A percentile compares a stretch with the other conserved stretches of the same genome.
phyloP scores from a whole-genome alignment of 2,888 invertebrate species.

The Theretra japonica region DNA sequence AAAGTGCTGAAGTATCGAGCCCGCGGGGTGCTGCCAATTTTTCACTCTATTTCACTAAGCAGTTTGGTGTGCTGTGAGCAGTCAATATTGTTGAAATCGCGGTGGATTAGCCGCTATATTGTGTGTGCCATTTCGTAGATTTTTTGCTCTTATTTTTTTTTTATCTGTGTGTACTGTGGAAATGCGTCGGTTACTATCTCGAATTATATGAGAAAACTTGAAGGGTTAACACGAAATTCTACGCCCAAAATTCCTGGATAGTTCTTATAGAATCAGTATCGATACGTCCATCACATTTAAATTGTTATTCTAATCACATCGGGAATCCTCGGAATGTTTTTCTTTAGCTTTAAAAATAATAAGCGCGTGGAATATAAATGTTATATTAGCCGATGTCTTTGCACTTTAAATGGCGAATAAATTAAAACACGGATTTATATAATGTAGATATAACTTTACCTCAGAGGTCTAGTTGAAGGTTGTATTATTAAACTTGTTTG shows the following conservation, averaged over 20 bases:
- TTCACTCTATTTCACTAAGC: conserved; percentile 20
- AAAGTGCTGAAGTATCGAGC: conserved; percentile 50
- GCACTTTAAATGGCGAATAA: background rate
- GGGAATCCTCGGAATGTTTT: background rate
- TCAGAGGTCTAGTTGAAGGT: no score
- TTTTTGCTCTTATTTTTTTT: no score
- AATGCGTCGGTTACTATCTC: no score
- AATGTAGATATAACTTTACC: no score
- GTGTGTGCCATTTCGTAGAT: no score
- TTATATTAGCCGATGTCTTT: conserved; percentile 5
- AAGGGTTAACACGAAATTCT: background rate
- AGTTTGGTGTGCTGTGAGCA: conserved; percentile 5
- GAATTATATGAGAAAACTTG: no score
- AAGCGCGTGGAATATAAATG: background rate
- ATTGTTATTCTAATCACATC: conserved; percentile 8
- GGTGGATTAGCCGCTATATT: background rate
- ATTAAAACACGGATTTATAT: background rate
- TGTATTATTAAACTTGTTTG: no score
- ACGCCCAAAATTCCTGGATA: background rate
- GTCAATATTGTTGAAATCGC: conserved; percentile 15
- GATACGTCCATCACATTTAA: background rate
- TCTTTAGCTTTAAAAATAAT: conserved; percentile 5
- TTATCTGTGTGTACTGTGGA: no score
- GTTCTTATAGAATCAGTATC: background rate
- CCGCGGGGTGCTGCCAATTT: conserved; percentile 33